These are phyloP conservation scores for Halocynthia aurantium DNA, from an alignment of 23 tunicate genomes.

Conservation along the genomic window DNA sequence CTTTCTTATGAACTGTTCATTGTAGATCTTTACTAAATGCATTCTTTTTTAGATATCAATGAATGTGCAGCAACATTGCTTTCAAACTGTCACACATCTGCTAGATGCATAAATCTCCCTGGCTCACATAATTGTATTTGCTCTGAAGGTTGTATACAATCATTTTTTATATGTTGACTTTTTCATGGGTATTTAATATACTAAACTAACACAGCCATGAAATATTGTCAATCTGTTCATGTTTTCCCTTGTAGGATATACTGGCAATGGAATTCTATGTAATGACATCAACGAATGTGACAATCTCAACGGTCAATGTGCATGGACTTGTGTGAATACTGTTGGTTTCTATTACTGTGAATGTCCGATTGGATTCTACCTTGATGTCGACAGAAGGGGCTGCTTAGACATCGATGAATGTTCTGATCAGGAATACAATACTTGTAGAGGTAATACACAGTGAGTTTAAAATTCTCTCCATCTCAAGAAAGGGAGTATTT, in stretches of 20 bases:
- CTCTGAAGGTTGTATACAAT: constrained; percentile 24
- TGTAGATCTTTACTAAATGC: neutral
- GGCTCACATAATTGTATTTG: constrained; percentile 47
- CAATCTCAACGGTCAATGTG: constrained; percentile 52
- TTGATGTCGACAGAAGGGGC: constrained; percentile 14
- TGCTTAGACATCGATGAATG: constrained; percentile 77
- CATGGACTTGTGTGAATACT: constrained; percentile 46
- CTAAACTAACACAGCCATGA: too few species aligned
- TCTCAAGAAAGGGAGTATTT: too few species aligned
- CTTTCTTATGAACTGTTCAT: too few species aligned
- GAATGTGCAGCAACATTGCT: constrained; percentile 19
- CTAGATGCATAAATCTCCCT: constrained; percentile 35
- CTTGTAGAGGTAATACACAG: constrained; percentile 37
- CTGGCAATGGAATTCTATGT: constrained; percentile 45
- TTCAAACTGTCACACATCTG: constrained; percentile 29
- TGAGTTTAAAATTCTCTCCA: too few species aligned
- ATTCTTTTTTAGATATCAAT: constrained; percentile 12
- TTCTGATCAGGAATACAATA: constrained; percentile 22
- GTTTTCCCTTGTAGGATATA: constrained; percentile 25
- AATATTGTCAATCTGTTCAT: neutral
- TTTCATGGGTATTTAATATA: too few species aligned
- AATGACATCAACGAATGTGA: constrained; percentile 57
- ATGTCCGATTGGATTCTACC: constrained; percentile 57
- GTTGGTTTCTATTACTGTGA: constrained; percentile 35
- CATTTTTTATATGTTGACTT: too few species aligned